Conservation (phyloP, 2,797 vertebrate species). For the Pangasius sanitwongsei region DNA sequence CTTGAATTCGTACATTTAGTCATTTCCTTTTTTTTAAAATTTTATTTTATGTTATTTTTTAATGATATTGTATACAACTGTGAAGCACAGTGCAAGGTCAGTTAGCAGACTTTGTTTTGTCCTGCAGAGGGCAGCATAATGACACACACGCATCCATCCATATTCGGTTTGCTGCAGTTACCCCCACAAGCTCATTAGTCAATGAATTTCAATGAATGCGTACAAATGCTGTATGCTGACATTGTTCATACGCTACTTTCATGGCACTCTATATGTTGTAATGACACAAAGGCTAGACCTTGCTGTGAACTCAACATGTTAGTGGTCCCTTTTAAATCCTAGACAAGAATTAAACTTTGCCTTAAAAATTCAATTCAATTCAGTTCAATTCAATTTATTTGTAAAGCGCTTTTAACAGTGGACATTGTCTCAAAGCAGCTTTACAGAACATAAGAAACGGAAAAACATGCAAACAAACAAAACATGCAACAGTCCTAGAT, state of each 20-base stretch:
- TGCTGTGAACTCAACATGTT: not conserved
- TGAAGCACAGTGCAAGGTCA: not conserved
- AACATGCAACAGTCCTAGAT: too few species aligned
- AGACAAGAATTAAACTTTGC: not conserved
- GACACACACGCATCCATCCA: not conserved
- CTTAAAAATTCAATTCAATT: not conserved
- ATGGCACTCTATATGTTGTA: not conserved
- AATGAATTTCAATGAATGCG: not conserved
- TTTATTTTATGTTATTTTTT: not conserved
- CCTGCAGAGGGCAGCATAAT: conserved; percentile 3
- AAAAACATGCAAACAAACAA: too few species aligned
- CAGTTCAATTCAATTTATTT: too few species aligned
- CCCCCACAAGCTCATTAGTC: not conserved
- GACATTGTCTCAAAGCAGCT: too few species aligned
- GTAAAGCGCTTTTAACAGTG: too few species aligned
- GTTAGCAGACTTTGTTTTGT: not conserved
- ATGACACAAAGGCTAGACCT: not conserved
- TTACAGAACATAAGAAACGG: too few species aligned
- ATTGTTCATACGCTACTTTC: not conserved
- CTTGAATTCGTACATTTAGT: not conserved
- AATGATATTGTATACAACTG: not conserved
- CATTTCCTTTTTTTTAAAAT: too few species aligned
- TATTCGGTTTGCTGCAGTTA: not conserved
- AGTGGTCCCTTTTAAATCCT: not conserved
- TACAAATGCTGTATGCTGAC: not conserved